These are phyloP conservation scores for Achatina immaculata DNA, from an alignment of 1,140 invertebrate species.

Conservation along the genomic window DNA sequence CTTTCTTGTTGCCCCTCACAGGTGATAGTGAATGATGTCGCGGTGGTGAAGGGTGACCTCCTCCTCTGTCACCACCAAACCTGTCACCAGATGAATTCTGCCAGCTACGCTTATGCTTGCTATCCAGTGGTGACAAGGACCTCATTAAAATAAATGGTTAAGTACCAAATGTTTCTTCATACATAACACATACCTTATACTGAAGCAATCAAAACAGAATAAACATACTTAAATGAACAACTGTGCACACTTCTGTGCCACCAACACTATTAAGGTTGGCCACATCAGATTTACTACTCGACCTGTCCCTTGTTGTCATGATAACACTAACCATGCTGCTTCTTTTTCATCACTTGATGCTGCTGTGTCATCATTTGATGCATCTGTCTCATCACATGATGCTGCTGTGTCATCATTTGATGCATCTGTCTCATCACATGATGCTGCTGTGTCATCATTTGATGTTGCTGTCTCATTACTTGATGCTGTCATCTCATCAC, in stretches of 20 bases:
- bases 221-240: too few species aligned
- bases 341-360: not conserved
- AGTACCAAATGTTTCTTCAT: too few species aligned
- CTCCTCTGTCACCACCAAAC: not conserved
- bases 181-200: too few species aligned
- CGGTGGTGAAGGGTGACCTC: not conserved
- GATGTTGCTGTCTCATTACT: not conserved
- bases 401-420: not conserved
- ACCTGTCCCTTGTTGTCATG: too few species aligned
- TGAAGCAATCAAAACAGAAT: too few species aligned
- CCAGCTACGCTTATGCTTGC: conserved; percentile 36
- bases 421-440: not conserved
- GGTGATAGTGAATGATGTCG: conserved; percentile 18
- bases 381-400: not conserved
- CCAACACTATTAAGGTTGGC: too few species aligned
- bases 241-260: too few species aligned
- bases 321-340: too few species aligned
- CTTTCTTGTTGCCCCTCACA: not conserved
- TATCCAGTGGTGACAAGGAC: conserved; percentile 19
- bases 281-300: too few species aligned
- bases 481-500: not conserved
- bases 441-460: not conserved
- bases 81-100: not conserved
- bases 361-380: not conserved
- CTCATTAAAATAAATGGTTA: too few species aligned